Percentiles rank a stretch among this genome's conserved stretches.
These are phyloP conservation scores for Hydrochoerus hydrochaeris DNA, from an alignment of 2,113 vertebrate genomes.

Conservation along the genomic window DNA sequence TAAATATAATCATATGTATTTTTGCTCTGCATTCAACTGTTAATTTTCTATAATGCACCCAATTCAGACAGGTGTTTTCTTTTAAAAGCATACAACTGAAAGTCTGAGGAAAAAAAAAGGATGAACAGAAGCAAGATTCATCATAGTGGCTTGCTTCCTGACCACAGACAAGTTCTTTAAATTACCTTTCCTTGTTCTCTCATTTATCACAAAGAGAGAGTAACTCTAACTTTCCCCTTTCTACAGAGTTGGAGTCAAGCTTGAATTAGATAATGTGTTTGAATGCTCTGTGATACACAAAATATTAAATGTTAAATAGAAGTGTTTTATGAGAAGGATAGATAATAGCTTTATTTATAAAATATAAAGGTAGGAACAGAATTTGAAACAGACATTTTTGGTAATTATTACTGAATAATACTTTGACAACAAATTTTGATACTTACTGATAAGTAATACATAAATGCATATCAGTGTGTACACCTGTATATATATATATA, in stretches of 20 bases:
- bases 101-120: neutral
- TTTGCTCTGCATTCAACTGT: neutral
- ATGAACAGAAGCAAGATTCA: neutral
- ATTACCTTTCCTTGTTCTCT: neutral
- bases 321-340: neutral
- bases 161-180: neutral
- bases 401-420: neutral
- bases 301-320: neutral
- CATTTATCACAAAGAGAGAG: neutral
- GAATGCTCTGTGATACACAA: neutral
- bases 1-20: neutral
- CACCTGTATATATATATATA: neutral
- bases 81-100: neutral
- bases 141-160: neutral
- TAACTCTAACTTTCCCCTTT: accelerated
- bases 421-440: neutral
- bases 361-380: neutral
- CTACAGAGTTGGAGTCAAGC: neutral
- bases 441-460: neutral
- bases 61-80: neutral
- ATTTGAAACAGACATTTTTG: neutral
- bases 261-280: neutral
- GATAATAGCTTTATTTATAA: neutral
- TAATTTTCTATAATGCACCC: neutral
- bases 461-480: neutral